These are phyloP conservation scores for Campylomormyrus tamandua DNA, from an alignment of 2,113 vertebrate species.

Conservation along the genomic window DNA sequence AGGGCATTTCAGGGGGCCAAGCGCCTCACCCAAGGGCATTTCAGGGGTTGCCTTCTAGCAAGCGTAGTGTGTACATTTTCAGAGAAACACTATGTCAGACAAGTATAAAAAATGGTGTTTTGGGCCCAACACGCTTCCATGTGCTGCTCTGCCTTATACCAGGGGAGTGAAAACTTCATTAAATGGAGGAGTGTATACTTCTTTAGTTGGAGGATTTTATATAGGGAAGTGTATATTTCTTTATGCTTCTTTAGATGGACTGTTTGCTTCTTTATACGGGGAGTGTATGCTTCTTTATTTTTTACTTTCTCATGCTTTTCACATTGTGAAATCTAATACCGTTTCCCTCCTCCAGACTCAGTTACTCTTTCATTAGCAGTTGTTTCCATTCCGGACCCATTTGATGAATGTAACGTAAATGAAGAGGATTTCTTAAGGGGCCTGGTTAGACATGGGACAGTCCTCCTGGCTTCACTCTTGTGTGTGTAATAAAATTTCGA, in stretches of 20 bases:
- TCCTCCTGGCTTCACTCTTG: constrained; percentile 31
- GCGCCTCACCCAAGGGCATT: no score
- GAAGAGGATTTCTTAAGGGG: constrained; percentile 44
- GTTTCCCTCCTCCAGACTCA: neutral
- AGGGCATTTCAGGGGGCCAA: no score
- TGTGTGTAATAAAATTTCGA: constrained; percentile 35
- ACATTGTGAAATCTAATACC: neutral
- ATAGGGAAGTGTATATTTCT: neutral
- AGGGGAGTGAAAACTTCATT: neutral
- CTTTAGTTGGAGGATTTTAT: neutral
- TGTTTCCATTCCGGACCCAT: neutral
- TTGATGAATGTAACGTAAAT: constrained; percentile 33
- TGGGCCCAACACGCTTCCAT: neutral
- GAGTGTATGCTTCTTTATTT: neutral
- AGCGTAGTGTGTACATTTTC: no score
- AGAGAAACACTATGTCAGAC: no score
- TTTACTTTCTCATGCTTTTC: neutral
- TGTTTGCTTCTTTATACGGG: neutral
- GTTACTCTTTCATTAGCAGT: neutral
- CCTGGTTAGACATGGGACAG: constrained; percentile 30
- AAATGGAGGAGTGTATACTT: neutral
- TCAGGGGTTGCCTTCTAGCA: no score
- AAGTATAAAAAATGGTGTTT: neutral
- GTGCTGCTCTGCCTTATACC: neutral
- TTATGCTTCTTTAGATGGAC: neutral